Evolutionary conservation across 2,888 invertebrate genomes (phyloP), one percentile per base, ranked within the genome.

Genomic region (Zygaena filipendulae): DNA sequence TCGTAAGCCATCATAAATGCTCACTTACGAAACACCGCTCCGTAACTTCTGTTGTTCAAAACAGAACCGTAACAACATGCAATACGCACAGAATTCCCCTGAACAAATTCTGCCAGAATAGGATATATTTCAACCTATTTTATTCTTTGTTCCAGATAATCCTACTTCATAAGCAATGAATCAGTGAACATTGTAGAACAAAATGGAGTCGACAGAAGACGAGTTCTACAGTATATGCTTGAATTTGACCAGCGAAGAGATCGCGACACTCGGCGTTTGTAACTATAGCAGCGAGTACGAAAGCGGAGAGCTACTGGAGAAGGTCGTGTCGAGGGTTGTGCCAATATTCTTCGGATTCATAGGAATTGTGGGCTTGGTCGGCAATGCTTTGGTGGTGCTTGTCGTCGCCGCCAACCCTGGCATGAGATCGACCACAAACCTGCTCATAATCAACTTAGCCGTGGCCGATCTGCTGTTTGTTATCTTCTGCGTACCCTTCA

Each of bases 361-460:
- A 38, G 90, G 92, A 27, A 82, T 93, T 14, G 85, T 95, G 19
- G 95, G 96, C n/a, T 72, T 95, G 5, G 82, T 94, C 28, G 96
- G 96, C 34, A 96, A 96, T 64, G 87, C 89, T 1, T 72, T 96
- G 35, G 95, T 96, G 11, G 92, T 95, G 13, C 74, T 94, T 29
- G 94, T 96, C 7, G 93, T 96, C 0, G 85, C 90, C 8, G 89
- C 90, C 22, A 93, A 95, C 70, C 89, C 92, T 45, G 90, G 91
- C 52, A 96, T 96, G 95, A 83, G 95, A 47, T 94, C 92, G 18
- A 95, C 95, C 4, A 96, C 96, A 25, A 96, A 96, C 63, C 84
- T 95, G 22, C 84, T 96, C 13, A 95, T 96, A 46, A 90, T 95
- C 36, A 95, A 93, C 60, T 72, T 95, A 36, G 95, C 95, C 3